Percentiles rank a stretch among this genome's conserved stretches.
Conservation (phyloP, 2,888 invertebrate genomes). For the Kuschelorhynchus macadamiae region DNA sequence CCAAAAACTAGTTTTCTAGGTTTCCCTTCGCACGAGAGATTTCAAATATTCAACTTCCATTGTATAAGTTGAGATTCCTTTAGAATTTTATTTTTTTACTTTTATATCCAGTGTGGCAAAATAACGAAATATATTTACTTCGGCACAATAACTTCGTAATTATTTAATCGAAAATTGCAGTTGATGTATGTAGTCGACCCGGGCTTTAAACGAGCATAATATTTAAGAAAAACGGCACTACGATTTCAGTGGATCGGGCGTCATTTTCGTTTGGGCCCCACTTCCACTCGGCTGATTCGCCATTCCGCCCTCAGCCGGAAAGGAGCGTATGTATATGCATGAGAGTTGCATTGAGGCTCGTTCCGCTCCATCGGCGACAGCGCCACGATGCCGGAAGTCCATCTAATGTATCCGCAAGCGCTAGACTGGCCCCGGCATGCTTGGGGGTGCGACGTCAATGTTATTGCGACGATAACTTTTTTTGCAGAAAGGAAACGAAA, state of each 20-base stretch:
- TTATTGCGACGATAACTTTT: slow-evolving; percentile 31
- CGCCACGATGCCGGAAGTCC: slow-evolving; percentile 72
- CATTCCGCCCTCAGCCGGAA: slow-evolving; percentile 53
- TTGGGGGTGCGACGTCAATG: slow-evolving; percentile 30
- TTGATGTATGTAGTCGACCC: background rate
- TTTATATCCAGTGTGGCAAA: too few relatives aligned
- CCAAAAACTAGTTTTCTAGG: too few relatives aligned
- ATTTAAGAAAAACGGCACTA: slow-evolving; percentile 4
- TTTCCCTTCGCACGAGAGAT: too few relatives aligned
- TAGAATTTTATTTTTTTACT: too few relatives aligned
- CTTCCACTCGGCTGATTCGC: slow-evolving; percentile 37
- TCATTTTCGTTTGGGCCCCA: slow-evolving; percentile 15
- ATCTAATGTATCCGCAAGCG: slow-evolving; percentile 74
- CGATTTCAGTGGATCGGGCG: slow-evolving; percentile 4
- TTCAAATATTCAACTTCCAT: too few relatives aligned
- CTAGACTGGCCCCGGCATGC: slow-evolving; percentile 27
- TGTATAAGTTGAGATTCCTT: too few relatives aligned
- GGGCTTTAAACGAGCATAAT: background rate
- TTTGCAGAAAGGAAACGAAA: slow-evolving; percentile 22
- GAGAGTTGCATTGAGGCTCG: slow-evolving; percentile 65
- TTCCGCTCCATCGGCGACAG: slow-evolving; percentile 66
- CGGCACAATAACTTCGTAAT: too few relatives aligned
- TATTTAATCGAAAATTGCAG: too few relatives aligned
- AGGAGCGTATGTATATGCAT: slow-evolving; percentile 67
- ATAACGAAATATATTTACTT: too few relatives aligned